phyloP scores from a whole-genome alignment of 2,797 vertebrate species.

The Eulemur mongoz region DNA sequence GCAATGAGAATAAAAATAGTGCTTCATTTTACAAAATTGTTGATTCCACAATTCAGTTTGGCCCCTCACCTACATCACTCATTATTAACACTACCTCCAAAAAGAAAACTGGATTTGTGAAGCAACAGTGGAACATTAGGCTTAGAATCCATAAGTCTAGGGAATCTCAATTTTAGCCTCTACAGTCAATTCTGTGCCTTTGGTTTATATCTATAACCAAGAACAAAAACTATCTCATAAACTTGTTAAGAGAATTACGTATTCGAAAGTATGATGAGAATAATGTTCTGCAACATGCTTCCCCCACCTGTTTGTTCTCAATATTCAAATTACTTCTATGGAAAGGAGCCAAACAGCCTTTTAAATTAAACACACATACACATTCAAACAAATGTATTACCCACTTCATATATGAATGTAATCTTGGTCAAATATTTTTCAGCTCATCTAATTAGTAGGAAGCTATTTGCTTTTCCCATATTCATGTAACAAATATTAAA shows the following conservation, averaged over 20 bases:
- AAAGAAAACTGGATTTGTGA: neutral
- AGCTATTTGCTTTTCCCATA: neutral
- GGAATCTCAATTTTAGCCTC: neutral
- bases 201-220: neutral
- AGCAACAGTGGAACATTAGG: neutral
- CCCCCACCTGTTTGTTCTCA: neutral
- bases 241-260: neutral
- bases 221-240: neutral
- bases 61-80: neutral
- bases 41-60: neutral
- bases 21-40: constrained; percentile 26
- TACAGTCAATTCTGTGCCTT: neutral
- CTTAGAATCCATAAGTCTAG: neutral
- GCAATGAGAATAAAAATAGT: neutral
- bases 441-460: constrained; percentile 33
- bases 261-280: constrained; percentile 15
- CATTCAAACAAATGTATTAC: neutral
- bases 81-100: neutral
- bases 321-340: constrained; percentile 29
- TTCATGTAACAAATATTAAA: constrained; percentile 6
- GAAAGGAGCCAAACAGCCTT: constrained; percentile 40
- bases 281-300: neutral
- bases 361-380: constrained; percentile 45
- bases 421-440: constrained; percentile 31
- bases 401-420: constrained; percentile 48